Evolutionary conservation across 2,113 vertebrate genomes (phyloP), one percentile per base, ranked within the genome.

Genomic region (Hipposideros armiger): DNA sequence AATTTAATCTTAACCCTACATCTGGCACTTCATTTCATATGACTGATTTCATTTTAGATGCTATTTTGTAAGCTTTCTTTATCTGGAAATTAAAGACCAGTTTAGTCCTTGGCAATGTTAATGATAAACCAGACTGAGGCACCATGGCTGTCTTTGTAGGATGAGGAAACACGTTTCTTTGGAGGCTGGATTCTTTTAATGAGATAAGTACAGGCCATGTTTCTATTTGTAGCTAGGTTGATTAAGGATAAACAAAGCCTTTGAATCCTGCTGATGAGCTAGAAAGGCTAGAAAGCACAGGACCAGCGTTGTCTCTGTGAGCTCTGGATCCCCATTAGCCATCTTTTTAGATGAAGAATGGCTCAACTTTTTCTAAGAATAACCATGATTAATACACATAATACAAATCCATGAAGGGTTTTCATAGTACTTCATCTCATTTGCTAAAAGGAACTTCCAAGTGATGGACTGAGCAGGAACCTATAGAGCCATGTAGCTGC

Each of bases 351-450:
- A 74, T 58, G 77, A 94, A 83, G 50, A 97, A 97, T 87, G 32
- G 64, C 11, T 95, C 15, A 83, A 56, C 64, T 67, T 93, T 97
- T 97, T 97, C 28, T 97, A 96, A 97, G 97, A 89, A 82, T 95
- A 73, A 94, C 88, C 30, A 26, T 97, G 95, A 98, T 98, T 96
- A 98, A 98, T 97, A 86, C 88, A 42, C 95, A 94, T 90, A 98
- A 97, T 98, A 97, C 98, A 97, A 97, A 98, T 96, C 96, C 94
- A 97, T 96, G 98, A 98, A 98, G 97, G 97, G 93, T 98, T 98
- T 98, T 95, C 90, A 87, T 86, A 96, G 92, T 92, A 86, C 72
- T 96, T 97, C 90, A 95, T 78, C 90, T 98, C 95, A 91, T 98
- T 98, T 98, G 95, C 98, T 98, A 97, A 96, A 97, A 97, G 97